phyloP scores from a whole-genome alignment of 2,888 invertebrate genomes.

The Synanthedon myopaeformis region DNA sequence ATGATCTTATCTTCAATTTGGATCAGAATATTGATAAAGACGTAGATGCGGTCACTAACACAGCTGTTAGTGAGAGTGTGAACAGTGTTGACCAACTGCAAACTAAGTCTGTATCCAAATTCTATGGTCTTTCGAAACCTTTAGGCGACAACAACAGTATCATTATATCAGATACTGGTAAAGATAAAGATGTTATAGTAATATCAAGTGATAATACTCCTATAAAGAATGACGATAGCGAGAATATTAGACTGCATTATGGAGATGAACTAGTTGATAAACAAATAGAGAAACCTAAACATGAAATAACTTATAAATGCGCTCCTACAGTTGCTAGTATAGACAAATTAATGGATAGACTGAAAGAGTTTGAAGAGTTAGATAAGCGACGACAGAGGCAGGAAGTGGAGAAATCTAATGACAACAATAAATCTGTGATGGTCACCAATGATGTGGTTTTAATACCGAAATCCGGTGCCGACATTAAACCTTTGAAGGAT shows the following conservation, averaged over 20 bases:
- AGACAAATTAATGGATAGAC: conserved; percentile 62
- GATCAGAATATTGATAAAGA: conserved; percentile 56
- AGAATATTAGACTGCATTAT: conserved; percentile 57
- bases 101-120: conserved; percentile 44
- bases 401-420: conserved; percentile 46
- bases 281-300: conserved; percentile 34
- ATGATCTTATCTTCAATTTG: conserved; percentile 55
- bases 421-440: conserved; percentile 51
- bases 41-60: conserved; percentile 27
- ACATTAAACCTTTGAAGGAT: conserved; percentile 57
- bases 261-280: conserved; percentile 56
- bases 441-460: conserved; percentile 62
- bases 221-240: conserved; percentile 54
- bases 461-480: conserved; percentile 58
- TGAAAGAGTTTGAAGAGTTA: conserved; percentile 63
- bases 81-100: conserved; percentile 28
- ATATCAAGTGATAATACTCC: conserved; percentile 43
- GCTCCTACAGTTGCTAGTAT: conserved; percentile 49
- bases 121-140: conserved; percentile 49
- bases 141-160: conserved; percentile 45
- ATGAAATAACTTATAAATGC: conserved; percentile 47
- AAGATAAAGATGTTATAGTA: conserved; percentile 25
- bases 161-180: conserved; percentile 32
- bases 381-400: conserved; percentile 59
- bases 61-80: conserved; percentile 10